Conservation (phyloP, 2,888 invertebrate species). For the Sabellastarte sp. region DNA sequence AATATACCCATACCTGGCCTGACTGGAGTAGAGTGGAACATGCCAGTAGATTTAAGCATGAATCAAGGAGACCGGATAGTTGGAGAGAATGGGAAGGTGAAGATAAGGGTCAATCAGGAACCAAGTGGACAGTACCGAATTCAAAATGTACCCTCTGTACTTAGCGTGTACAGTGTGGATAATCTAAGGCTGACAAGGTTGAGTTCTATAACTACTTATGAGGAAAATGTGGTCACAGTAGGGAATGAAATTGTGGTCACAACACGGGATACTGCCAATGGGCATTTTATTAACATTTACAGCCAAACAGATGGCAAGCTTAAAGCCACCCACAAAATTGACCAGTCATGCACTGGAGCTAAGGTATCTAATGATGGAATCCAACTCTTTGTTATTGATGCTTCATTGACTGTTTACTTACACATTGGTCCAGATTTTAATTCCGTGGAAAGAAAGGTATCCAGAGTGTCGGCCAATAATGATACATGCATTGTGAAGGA, state of each 20-base stretch:
- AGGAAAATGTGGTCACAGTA: not conserved
- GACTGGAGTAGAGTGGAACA: no score
- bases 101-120: not conserved
- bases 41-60: no score
- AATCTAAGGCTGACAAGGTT: not conserved
- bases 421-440: not conserved
- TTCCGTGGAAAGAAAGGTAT: not conserved
- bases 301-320: not conserved
- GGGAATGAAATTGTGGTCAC: not conserved
- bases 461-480: not conserved
- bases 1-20: slow-evolving; percentile 2
- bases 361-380: not conserved
- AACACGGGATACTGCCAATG: not conserved
- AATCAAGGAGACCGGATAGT: not conserved
- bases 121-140: not conserved
- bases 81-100: not conserved
- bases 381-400: not conserved
- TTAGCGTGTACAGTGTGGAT: not conserved
- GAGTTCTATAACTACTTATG: not conserved
- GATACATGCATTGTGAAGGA: not conserved
- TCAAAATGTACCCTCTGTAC: not conserved
- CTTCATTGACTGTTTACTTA: not conserved
- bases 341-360: not conserved
- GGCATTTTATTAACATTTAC: not conserved
- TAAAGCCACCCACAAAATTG: not conserved